Percentiles rank a stretch among this genome's conserved stretches.
These are phyloP conservation scores for Xanthostigma xanthostigma DNA, from an alignment of 2,888 invertebrate genomes.

Conservation along the genomic window DNA sequence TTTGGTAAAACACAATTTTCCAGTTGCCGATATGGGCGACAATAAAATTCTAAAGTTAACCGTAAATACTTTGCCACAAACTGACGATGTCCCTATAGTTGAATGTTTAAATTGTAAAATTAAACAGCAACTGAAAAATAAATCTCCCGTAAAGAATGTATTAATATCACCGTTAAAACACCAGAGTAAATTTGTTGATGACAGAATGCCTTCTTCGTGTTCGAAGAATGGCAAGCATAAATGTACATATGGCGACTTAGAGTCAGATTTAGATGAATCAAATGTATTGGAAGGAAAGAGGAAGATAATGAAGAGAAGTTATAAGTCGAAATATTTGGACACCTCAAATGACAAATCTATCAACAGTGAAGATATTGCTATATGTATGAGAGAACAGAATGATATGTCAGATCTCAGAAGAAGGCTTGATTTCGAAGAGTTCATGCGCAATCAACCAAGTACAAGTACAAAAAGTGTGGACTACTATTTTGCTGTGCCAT, in stretches of 20 bases:
- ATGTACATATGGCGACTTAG: slow-evolving; percentile 59
- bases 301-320: slow-evolving; percentile 25
- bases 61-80: slow-evolving; percentile 56
- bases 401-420: not conserved
- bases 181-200: slow-evolving; percentile 37
- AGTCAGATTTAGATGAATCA: slow-evolving; percentile 24
- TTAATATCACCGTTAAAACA: slow-evolving; percentile 11
- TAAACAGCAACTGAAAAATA: slow-evolving; percentile 8
- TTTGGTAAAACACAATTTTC: slow-evolving; percentile 52
- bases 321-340: slow-evolving; percentile 23
- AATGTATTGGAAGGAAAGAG: slow-evolving; percentile 18
- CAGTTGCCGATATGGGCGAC: slow-evolving; percentile 49
- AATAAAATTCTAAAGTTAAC: slow-evolving; percentile 44
- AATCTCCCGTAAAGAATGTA: slow-evolving; percentile 12
- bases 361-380: no score
- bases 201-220: slow-evolving; percentile 55
- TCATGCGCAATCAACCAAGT: slow-evolving; percentile 9
- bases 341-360: no score
- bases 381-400: no score
- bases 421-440: slow-evolving; percentile 7
- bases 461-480: slow-evolving; percentile 5
- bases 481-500: slow-evolving; percentile 8
- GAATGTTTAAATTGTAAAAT: slow-evolving; percentile 30
- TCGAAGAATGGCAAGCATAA: slow-evolving; percentile 63
- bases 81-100: slow-evolving; percentile 52